Evolutionary conservation across 2,888 invertebrate genomes (phyloP), one percentile per base, ranked within the genome.

Genomic region (Melikaiella ostensackeni): DNA sequence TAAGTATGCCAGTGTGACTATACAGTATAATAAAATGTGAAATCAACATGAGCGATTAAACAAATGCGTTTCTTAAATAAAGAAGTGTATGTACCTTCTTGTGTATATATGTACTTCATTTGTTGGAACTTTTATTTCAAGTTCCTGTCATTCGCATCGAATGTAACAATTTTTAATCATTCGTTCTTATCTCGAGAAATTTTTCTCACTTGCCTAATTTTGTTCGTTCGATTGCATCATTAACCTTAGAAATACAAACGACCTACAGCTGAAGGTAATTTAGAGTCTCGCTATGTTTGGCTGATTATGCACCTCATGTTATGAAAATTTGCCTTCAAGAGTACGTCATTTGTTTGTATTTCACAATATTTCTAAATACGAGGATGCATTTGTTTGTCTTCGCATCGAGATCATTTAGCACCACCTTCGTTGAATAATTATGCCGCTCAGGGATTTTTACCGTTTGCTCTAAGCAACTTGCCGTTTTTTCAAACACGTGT

Each of bases 341-440:
- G 63, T 21, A 63, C 33, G 33, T 33, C 33, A 64, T 42, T 8
- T 24, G 16, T 35, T 64, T 38, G 42, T 42, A 64, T 64, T 64
- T 64, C 64, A 13, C 38, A 24, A 64, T 21, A 24, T 42, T 64
- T 42, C 21, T 42, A 16, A 64, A 64, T 42, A 42, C 21, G 7
- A 64, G 16, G 5, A 33, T 62, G n/a, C 9, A 35, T 33, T 21
- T 21, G 21, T 63, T 38, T 24, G 2, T 62, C 7, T 62, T 62
- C 62, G 62, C 33, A 62, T 63, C 27, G 33, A 50, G 70, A 70
- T 70, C 70, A 70, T 55, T 70, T 70, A 82, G 78, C 82, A 80
- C 82, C 80, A 80, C 80, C 79, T 82, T 82, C 82, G 80, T 80
- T 62, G 80, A 76, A 77, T 78, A 78, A 76, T 77, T 79, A 80